phyloP scores from a whole-genome alignment of 2,113 vertebrate genomes.

The Silurus meridionalis region DNA sequence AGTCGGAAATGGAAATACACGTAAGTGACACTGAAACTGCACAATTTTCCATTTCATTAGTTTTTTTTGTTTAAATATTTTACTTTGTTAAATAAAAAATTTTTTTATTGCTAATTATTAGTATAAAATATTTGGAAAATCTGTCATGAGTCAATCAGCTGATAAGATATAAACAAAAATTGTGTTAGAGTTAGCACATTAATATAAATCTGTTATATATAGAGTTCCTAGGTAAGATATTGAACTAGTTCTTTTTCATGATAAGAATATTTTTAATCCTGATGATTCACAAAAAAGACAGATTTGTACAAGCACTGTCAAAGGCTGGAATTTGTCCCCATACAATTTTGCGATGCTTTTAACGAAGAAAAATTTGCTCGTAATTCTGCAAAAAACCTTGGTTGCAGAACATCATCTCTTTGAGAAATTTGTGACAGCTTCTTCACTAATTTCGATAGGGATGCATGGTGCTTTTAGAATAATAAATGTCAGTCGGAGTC shows the following conservation, averaged over 20 bases:
- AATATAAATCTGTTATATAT: not conserved
- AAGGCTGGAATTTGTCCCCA: not conserved
- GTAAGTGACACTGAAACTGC: conserved; percentile 62
- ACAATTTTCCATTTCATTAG: too few species aligned
- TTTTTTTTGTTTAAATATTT: not conserved
- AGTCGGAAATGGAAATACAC: conserved; percentile 86
- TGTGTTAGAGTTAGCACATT: not conserved
- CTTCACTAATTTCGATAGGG: not conserved
- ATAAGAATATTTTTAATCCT: not conserved
- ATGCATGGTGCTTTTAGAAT: conserved; percentile 1
- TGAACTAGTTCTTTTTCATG: not conserved
- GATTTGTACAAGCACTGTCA: not conserved
- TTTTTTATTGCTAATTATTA: not conserved
- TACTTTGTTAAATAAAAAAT: not conserved
- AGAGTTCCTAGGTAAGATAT: not conserved
- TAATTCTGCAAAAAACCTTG: not conserved
- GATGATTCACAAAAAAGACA: not conserved
- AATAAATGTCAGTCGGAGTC: conserved; percentile 19
- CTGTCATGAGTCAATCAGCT: not conserved
- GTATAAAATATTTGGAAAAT: not conserved
- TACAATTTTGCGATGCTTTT: not conserved
- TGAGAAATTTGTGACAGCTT: not conserved
- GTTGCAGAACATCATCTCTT: not conserved
- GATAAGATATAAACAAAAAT: not conserved
- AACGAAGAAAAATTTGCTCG: not conserved